A percentile compares a stretch with the other conserved stretches of the same genome.
These are phyloP conservation scores for Gallinago jamesoni DNA, from an alignment of 2,113 vertebrate genomes.

Conservation along the genomic window DNA sequence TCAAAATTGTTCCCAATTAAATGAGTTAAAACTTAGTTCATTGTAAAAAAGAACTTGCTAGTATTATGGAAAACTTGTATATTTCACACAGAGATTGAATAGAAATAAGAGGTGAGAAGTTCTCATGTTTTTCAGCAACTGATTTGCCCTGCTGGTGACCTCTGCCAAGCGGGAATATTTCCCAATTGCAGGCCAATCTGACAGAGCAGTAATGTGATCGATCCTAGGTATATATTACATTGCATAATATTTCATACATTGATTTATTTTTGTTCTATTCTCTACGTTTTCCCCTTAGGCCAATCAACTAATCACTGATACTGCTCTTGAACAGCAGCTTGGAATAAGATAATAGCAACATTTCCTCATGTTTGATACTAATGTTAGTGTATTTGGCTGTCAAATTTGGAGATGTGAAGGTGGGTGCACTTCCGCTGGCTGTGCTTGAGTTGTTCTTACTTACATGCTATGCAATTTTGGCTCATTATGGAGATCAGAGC, in stretches of 20 bases:
- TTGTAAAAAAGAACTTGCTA: neutral
- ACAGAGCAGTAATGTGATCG: slow-evolving; percentile 35
- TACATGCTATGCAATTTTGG: neutral
- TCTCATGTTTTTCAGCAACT: neutral
- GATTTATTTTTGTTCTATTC: slow-evolving; percentile 58
- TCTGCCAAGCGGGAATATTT: slow-evolving; percentile 30
- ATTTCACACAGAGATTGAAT: slow-evolving; percentile 1
- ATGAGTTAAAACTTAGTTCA: neutral
- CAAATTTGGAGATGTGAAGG: neutral
- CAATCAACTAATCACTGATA: slow-evolving; percentile 61
- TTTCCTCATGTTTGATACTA: neutral
- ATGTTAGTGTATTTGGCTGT: neutral
- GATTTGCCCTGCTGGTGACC: slow-evolving; percentile 46
- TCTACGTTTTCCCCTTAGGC: slow-evolving; percentile 25
- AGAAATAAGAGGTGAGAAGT: slow-evolving; percentile 19
- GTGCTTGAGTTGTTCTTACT: neutral
- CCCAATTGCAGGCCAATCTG: neutral
- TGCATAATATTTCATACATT: slow-evolving; percentile 29
- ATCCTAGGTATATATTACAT: slow-evolving; percentile 31
- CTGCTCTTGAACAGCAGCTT: neutral
- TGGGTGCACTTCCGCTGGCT: neutral
- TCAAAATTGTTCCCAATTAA: slow-evolving; percentile 18
- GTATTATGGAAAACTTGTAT: neutral
- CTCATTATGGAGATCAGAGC: neutral
- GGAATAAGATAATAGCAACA: slow-evolving; percentile 19